Evolutionary conservation across 2,113 vertebrate species (phyloP).

Genomic region (Syngnathoides biaculeatus): DNA sequence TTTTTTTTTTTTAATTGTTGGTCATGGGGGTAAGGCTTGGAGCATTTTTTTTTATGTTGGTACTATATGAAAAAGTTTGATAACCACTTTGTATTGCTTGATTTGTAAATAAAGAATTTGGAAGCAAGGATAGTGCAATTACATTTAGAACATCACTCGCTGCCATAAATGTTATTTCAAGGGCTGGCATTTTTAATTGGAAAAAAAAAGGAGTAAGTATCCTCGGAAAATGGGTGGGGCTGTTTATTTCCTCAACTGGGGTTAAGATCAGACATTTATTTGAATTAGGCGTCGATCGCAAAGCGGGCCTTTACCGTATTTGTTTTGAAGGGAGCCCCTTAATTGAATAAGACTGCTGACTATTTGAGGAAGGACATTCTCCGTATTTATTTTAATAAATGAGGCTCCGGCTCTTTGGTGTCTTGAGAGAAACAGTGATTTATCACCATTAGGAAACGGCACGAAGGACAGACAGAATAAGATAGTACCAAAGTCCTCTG

Average conservation of each 20-base stretch:
- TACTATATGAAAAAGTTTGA: too few species aligned
- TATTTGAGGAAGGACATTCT: not conserved
- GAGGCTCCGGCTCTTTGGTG: not conserved
- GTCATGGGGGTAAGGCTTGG: too few species aligned
- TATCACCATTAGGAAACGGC: not conserved
- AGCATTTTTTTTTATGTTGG: too few species aligned
- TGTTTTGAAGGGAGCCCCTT: not conserved
- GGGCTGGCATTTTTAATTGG: too few species aligned
- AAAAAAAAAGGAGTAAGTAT: not conserved
- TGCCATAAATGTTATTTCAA: too few species aligned
- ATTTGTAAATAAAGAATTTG: too few species aligned
- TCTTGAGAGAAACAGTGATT: conserved; percentile 6
- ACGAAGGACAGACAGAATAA: conserved; percentile 17
- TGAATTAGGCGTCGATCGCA: not conserved
- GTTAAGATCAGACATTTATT: too few species aligned
- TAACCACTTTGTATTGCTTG: too few species aligned
- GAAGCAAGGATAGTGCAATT: too few species aligned
- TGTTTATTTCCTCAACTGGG: not conserved
- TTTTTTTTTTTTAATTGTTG: too few species aligned
- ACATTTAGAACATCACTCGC: too few species aligned
- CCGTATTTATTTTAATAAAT: not conserved
- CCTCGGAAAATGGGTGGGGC: not conserved
- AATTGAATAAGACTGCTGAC: not conserved
- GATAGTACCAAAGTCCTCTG: conserved; percentile 18
- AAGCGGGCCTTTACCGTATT: not conserved